These are phyloP conservation scores for Etheostoma cragini DNA, from an alignment of 2,113 vertebrate species.

Conservation along the genomic window DNA sequence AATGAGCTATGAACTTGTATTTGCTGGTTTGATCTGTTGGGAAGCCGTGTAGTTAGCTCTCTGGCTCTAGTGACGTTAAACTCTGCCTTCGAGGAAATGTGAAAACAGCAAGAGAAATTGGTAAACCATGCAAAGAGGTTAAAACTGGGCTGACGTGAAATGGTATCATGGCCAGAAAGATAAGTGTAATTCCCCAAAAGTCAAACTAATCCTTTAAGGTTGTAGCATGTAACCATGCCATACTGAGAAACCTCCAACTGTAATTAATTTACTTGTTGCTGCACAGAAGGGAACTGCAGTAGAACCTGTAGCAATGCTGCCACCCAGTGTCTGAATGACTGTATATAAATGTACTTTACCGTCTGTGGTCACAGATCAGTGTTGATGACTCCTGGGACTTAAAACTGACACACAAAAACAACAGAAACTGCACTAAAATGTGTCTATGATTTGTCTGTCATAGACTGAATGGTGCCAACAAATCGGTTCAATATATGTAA, in stretches of 20 bases:
- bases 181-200: no score
- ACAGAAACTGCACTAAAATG: conserved; percentile 39
- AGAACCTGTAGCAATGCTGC: conserved; percentile 38
- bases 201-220: neutral
- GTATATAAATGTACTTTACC: neutral
- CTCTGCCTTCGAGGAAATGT: conserved; percentile 10
- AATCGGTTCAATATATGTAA: conserved; percentile 4
- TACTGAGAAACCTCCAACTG: conserved; percentile 2
- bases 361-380: neutral
- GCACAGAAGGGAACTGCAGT: neutral
- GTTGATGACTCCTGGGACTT: neutral
- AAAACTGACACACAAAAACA: conserved; percentile 11
- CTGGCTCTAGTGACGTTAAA: neutral
- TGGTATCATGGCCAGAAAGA: neutral
- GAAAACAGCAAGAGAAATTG: neutral
- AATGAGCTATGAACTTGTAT: conserved; percentile 28
- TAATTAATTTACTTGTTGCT: neutral
- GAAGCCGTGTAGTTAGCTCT: neutral
- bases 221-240: neutral
- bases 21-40: neutral
- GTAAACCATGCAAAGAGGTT: neutral
- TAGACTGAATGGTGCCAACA: conserved; percentile 12
- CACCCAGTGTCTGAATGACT: conserved; percentile 48
- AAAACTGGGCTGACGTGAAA: neutral
- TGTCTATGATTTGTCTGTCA: neutral